A percentile compares a stretch with the other conserved stretches of the same genome.
phyloP scores from a whole-genome alignment of 92 coral and sea anemone species.

The Paramuricea clavata region DNA sequence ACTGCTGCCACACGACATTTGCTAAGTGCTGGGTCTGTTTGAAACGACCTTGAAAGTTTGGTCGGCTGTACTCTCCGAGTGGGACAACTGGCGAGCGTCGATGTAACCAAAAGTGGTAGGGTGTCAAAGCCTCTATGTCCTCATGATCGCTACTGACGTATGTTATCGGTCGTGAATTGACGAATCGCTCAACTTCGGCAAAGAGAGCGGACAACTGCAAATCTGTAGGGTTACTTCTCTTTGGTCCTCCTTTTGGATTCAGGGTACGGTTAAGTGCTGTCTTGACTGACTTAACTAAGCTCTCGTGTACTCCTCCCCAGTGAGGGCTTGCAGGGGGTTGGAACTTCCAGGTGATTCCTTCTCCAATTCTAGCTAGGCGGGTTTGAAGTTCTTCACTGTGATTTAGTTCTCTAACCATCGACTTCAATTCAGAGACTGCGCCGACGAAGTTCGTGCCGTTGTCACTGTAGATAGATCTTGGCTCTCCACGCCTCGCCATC shows the following conservation, averaged over 20 bases:
- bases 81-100: constrained; percentile 51
- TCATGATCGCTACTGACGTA: constrained; percentile 65
- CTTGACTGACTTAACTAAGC: constrained; percentile 37
- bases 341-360: constrained; percentile 37
- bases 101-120: constrained; percentile 63
- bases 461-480: constrained; percentile 28
- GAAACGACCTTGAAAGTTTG: constrained; percentile 41
- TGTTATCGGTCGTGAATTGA: constrained; percentile 72
- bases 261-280: constrained; percentile 31
- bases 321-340: constrained; percentile 49
- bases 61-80: constrained; percentile 40
- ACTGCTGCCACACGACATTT: constrained; percentile 59
- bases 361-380: constrained; percentile 27
- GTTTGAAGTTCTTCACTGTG: not conserved
- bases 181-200: constrained; percentile 62
- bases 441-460: constrained; percentile 38
- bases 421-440: constrained; percentile 5
- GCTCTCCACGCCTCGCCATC: constrained; percentile 44
- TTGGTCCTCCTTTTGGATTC: not conserved
- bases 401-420: constrained; percentile 22
- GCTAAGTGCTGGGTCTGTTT: constrained; percentile 50
- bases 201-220: constrained; percentile 47
- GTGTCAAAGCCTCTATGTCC: constrained; percentile 74
- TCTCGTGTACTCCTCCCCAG: constrained; percentile 35
- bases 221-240: constrained; percentile 16